These are phyloP conservation scores for Xiphorhynchus elegans DNA, from an alignment of 2,113 vertebrate genomes.

Conservation along the genomic window DNA sequence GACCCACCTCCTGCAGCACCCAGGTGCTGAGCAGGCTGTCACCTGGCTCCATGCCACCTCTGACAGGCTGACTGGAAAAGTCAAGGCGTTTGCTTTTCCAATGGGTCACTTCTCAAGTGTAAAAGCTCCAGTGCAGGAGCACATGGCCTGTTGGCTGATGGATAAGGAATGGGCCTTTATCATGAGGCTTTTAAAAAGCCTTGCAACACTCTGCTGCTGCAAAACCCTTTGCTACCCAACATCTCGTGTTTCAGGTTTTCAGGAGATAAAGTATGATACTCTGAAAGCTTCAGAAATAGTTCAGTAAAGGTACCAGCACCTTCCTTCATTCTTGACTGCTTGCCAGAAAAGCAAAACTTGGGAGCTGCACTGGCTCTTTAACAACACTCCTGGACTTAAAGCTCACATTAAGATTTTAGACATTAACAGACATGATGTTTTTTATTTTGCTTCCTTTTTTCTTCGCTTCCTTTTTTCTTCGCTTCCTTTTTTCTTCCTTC, in stretches of 20 bases:
- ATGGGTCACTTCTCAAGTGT: neutral
- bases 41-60: rapidly evolving
- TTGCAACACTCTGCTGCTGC: neutral
- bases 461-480: neutral
- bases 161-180: neutral
- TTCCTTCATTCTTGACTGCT: neutral
- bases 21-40: neutral
- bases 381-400: neutral
- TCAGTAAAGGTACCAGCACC: neutral
- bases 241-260: neutral
- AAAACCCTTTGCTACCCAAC: neutral
- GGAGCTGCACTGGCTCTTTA: neutral
- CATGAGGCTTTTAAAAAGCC: neutral
- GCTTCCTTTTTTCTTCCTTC: neutral
- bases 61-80: neutral
- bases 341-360: neutral
- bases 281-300: neutral
- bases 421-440: neutral
- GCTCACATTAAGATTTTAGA: neutral
- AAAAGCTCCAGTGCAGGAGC: neutral
- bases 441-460: neutral
- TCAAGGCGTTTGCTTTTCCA: neutral
- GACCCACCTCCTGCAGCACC: neutral
- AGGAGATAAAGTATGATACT: neutral
- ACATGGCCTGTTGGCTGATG: neutral